phyloP scores from a whole-genome alignment of 2,797 vertebrate genomes.

The Percopsis omiscomaycus region DNA sequence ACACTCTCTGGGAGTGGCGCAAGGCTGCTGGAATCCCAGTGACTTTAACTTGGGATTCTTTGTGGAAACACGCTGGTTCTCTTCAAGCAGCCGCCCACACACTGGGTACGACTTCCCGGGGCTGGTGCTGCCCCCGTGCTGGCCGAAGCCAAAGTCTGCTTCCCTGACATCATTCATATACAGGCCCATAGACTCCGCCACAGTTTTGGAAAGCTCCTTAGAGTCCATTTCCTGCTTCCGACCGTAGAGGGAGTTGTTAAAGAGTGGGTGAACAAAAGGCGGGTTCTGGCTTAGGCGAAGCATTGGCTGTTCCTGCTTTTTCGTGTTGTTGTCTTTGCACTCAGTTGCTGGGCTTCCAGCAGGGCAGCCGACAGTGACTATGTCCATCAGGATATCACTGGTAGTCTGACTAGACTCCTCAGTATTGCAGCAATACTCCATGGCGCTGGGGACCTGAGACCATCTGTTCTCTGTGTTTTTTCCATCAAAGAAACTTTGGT shows the following conservation, averaged over 20 bases:
- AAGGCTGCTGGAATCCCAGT: conserved; percentile 78
- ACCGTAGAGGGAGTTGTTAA: conserved; percentile 76
- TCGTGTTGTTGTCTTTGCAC: conserved; percentile 79
- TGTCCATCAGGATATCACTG: conserved; percentile 88
- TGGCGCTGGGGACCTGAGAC: conserved; percentile 85
- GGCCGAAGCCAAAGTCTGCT: conserved; percentile 87
- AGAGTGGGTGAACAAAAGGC: conserved; percentile 82
- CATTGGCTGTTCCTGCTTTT: conserved; percentile 84
- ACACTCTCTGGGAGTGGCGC: conserved; percentile 77
- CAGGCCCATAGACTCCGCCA: conserved; percentile 98
- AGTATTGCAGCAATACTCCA: conserved; percentile 82
- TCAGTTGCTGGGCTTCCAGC: conserved; percentile 66
- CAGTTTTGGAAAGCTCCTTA: conserved; percentile 95
- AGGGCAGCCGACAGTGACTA: conserved; percentile 85
- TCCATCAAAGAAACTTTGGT: conserved; percentile 92
- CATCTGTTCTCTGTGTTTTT: conserved; percentile 90
- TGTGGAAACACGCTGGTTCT: conserved; percentile 66
- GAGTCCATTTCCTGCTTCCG: conserved; percentile 92
- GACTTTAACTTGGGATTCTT: conserved; percentile 79
- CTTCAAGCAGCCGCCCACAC: conserved; percentile 83
- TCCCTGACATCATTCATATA: conserved; percentile 97
- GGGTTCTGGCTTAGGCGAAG: conserved; percentile 83
- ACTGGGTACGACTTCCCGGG: conserved; percentile 87
- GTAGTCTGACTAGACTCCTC: conserved; percentile 79
- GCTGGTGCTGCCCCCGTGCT: conserved; percentile 81